Conservation (phyloP, 2,888 invertebrate species). For the Odontocolon sp. region DNA sequence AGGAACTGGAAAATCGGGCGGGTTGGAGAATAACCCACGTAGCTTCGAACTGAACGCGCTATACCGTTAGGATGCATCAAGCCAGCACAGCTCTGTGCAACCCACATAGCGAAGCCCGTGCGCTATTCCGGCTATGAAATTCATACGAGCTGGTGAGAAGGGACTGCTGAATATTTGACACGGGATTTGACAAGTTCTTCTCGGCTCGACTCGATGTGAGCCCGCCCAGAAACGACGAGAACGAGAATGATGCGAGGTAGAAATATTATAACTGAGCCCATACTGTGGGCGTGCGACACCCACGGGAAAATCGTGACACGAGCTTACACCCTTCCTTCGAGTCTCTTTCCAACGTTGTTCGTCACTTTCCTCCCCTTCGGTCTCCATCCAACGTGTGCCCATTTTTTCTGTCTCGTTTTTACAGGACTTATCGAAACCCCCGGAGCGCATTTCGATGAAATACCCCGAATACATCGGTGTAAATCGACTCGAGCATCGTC, state of each 20-base stretch:
- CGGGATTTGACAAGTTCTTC: constrained; percentile 62
- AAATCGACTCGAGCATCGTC: constrained; percentile 6
- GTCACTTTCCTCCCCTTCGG: background rate
- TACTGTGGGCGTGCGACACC: constrained; percentile 15
- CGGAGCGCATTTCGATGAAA: constrained; percentile 21
- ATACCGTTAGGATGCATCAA: no score
- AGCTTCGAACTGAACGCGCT: constrained; percentile 2
- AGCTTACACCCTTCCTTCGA: background rate
- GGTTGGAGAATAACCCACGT: constrained; percentile 17
- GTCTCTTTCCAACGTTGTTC: background rate
- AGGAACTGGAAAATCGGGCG: background rate
- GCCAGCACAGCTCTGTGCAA: no score
- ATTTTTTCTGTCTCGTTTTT: constrained; percentile 13
- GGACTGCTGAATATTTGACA: constrained; percentile 63
- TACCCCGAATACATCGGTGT: constrained; percentile 18
- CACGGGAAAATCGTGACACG: constrained; percentile 16
- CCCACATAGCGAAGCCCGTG: background rate
- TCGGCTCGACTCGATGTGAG: constrained; percentile 26
- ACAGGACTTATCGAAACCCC: constrained; percentile 17
- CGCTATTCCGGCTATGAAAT: constrained; percentile 56
- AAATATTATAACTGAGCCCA: constrained; percentile 30
- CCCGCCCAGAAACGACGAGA: background rate
- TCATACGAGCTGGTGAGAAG: constrained; percentile 60
- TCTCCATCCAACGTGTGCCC: constrained; percentile 1
- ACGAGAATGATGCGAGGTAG: constrained; percentile 2